Conservation (phyloP, 2,113 vertebrate species). For the Myrmecophaga tridactyla region DNA sequence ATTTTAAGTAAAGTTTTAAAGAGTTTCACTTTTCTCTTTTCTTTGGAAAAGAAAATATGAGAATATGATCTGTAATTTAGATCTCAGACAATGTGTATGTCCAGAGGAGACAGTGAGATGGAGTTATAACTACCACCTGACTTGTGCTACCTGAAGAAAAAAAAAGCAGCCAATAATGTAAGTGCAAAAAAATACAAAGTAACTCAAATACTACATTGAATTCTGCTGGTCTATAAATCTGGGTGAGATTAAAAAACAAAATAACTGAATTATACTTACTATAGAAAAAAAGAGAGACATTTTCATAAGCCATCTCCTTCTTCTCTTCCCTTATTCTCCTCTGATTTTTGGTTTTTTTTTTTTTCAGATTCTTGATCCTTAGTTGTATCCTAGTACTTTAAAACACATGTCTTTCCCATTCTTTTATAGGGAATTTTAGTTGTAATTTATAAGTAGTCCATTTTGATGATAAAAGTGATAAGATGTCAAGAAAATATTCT, state of each 20-base stretch:
- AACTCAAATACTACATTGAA: neutral
- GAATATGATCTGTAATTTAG: neutral
- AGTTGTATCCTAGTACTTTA: neutral
- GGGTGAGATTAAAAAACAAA: neutral
- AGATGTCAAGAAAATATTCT: neutral
- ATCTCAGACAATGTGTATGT: neutral
- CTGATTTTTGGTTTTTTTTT: no score
- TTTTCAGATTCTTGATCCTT: neutral
- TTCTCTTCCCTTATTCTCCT: neutral
- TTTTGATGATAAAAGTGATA: conserved; percentile 1
- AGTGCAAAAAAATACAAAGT: neutral
- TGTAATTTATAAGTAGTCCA: neutral
- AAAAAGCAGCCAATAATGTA: neutral
- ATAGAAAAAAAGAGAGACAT: neutral
- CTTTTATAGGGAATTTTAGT: neutral
- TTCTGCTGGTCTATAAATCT: neutral
- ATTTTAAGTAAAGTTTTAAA: neutral
- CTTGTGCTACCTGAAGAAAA: neutral
- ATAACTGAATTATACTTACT: neutral
- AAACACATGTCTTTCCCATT: neutral
- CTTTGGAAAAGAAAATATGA: neutral
- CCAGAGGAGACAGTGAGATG: neutral
- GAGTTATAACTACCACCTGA: neutral
- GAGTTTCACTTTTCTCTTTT: neutral
- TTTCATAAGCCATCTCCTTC: neutral